Base-by-base conservation (phyloP, 64 coral and sea anemone genomes). In the Dendrophyllia cribrosa region DNA sequence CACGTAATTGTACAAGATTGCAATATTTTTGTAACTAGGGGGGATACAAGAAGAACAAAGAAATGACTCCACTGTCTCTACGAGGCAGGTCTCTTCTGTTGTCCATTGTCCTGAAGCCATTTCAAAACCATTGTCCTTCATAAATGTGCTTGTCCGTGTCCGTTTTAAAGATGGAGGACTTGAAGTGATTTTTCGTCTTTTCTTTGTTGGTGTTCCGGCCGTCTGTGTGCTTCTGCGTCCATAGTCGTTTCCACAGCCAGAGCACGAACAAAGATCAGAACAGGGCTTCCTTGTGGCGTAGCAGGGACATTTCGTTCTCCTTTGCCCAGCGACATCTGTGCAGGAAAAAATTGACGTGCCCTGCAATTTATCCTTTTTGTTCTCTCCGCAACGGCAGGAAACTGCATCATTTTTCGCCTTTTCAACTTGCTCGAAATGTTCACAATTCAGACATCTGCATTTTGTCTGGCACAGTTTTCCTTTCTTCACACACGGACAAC, bases 291-390 rank as follows among this genome's bases (percentile, higher is more conserved):
- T 56, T 4, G 19, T 44, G 4, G 48, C 21, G 20, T 58, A 80
- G n/a, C 77, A 80, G 3, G 77, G 77, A 58, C 77, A 80, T 58
- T 80, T 80, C 50, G 77, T 80, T 10, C 77, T 80, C 9, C 50
- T 59, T 25, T 58, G 1, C 11, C 77, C 77, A 80, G 17, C 8
- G 48, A 80, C 9, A 25, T 80, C 77, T 52, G 50, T 4, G 13
- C 77, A 80, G 11, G 72, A 74, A 45, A 15, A 48, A 4, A 43
- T 75, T 9, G 3, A 0, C 6, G 53, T 56, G 7, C 53, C 5
- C 24, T 45, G 26, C 16, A 12, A 26, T 44, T 75, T 75, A 9
- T 9, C 43, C 26, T 45, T 75, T 5, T 16, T 75, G 1, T 2
- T 6, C 48, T 75, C 72, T 0, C 72, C 25, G 24, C 34, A 75